Conservation (phyloP, 2,797 vertebrate species). For the Loriculus beryllinus region DNA sequence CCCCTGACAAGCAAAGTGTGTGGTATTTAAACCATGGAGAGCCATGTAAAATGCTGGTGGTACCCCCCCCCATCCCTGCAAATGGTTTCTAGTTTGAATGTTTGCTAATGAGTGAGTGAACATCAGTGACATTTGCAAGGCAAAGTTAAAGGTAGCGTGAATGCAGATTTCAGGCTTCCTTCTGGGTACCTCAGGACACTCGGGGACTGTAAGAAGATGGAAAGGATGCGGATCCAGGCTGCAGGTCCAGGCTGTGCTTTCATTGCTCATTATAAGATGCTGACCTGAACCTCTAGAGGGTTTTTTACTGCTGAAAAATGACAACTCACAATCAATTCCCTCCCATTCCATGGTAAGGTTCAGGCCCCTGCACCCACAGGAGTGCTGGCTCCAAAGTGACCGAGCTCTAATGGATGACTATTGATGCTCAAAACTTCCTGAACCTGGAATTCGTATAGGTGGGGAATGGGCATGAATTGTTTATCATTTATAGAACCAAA, state of each 20-base stretch:
- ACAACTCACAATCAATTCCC: background rate
- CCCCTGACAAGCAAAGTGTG: background rate
- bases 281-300: background rate
- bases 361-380: background rate
- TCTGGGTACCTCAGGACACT: background rate
- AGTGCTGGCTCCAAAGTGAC: background rate
- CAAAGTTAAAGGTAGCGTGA: background rate
- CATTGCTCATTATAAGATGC: background rate
- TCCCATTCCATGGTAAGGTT: background rate
- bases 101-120: background rate
- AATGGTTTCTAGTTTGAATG: background rate
- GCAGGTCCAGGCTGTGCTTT: background rate
- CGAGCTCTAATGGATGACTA: accelerated
- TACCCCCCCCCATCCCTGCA: background rate
- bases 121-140: background rate
- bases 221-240: background rate
- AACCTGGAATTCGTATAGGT: background rate
- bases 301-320: background rate
- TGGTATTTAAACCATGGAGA: background rate
- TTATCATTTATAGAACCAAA: background rate
- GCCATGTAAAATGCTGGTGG: background rate
- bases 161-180: background rate
- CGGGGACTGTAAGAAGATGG: accelerated
- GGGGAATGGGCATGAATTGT: background rate
- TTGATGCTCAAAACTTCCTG: background rate